Conservation (phyloP, 2,888 invertebrate species). For the Yponomeuta cagnagella region DNA sequence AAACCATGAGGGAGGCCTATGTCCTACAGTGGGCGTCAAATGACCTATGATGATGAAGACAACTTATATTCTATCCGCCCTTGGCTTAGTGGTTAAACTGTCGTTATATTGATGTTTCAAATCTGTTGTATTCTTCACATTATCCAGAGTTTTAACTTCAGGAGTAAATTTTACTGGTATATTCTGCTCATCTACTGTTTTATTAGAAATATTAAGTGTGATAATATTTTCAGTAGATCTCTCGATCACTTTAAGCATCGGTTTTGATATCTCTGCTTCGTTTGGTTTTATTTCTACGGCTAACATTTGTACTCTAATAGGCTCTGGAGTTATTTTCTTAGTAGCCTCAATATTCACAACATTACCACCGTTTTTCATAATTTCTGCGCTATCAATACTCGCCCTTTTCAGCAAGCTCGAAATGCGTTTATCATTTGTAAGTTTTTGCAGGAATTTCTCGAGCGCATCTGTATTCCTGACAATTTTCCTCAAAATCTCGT, state of each 20-base stretch:
- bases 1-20: too few relatives aligned
- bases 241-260: background rate
- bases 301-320: background rate
- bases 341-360: background rate
- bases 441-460: conserved; percentile 42
- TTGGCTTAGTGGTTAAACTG: too few relatives aligned
- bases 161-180: too few relatives aligned
- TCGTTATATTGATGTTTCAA: background rate
- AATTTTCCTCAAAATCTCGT: conserved; percentile 50
- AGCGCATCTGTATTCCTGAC: conserved; percentile 51
- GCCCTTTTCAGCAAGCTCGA: background rate
- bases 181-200: background rate
- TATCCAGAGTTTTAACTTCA: background rate
- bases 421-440: conserved; percentile 21
- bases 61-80: too few relatives aligned
- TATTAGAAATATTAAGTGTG: background rate
- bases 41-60: too few relatives aligned
- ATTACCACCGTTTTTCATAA: background rate
- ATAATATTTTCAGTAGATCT: background rate
- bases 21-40: too few relatives aligned
- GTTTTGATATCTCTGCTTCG: background rate
- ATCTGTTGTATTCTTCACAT: background rate
- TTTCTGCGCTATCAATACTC: background rate
- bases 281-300: background rate
- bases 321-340: background rate